Percentiles rank a stretch among this genome's conserved stretches.
phyloP scores from a whole-genome alignment of 2,888 invertebrate genomes.

The Andrena flavipes region DNA sequence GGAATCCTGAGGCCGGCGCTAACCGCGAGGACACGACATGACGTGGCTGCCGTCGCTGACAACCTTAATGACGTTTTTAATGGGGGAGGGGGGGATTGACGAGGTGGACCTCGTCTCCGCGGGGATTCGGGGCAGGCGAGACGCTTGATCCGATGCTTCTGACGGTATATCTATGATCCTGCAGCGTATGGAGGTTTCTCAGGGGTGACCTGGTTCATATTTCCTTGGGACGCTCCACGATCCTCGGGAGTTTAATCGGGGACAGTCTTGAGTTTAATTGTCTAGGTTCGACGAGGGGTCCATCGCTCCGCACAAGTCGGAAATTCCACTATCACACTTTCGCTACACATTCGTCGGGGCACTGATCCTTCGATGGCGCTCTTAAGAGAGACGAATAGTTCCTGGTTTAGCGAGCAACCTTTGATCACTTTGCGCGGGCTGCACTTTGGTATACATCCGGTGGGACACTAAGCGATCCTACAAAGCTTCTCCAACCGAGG shows the following conservation, averaged over 20 bases:
- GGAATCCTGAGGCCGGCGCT: conserved; percentile 79
- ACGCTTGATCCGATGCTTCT: too few relatives aligned
- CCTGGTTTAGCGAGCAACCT: too few relatives aligned
- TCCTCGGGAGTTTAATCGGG: background rate
- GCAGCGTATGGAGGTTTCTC: too few relatives aligned
- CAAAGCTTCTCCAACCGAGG: background rate
- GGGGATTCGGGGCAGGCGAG: background rate
- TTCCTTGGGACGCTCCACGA: too few relatives aligned
- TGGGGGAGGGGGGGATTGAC: background rate
- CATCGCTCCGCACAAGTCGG: background rate
- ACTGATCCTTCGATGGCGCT: too few relatives aligned
- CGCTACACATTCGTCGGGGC: background rate
- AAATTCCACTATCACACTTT: background rate
- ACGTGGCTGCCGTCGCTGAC: conserved; percentile 36
- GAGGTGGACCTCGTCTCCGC: background rate
- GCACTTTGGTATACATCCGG: background rate
- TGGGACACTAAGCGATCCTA: background rate
- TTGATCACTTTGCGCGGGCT: too few relatives aligned
- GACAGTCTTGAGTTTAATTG: background rate
- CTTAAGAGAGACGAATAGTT: too few relatives aligned
- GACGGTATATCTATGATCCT: too few relatives aligned
- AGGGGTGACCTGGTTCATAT: too few relatives aligned
- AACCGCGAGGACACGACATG: conserved; percentile 72
- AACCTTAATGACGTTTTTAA: background rate
- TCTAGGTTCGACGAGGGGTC: background rate